These are phyloP conservation scores for Gnathonemus longibarbis DNA, from an alignment of 2,113 vertebrate genomes.

Conservation along the genomic window DNA sequence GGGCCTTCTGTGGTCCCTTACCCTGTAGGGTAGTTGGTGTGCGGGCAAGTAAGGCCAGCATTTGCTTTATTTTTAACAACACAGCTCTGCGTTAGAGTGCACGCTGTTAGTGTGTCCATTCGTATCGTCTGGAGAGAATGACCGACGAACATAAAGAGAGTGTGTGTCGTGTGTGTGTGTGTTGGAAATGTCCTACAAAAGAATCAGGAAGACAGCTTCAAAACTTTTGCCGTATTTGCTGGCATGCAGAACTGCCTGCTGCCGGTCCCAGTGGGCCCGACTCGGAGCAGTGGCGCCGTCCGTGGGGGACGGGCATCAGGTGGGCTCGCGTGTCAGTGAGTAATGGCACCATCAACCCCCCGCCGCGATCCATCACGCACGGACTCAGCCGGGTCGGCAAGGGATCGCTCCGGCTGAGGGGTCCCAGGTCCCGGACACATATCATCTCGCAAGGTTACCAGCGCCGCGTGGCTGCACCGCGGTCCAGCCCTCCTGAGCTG, in stretches of 20 bases:
- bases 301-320: slow-evolving; percentile 75
- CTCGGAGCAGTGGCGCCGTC: slow-evolving; percentile 60
- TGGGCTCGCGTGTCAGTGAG: slow-evolving; percentile 83
- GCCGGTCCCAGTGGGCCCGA: slow-evolving; percentile 62
- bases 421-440: slow-evolving; percentile 78
- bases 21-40: neutral
- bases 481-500: slow-evolving; percentile 62
- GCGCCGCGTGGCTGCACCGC: slow-evolving; percentile 64
- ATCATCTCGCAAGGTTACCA: slow-evolving; percentile 89
- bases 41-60: neutral
- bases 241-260: slow-evolving; percentile 58
- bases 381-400: slow-evolving; percentile 62
- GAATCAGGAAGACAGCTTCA: slow-evolving; percentile 41
- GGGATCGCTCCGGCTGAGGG: slow-evolving; percentile 72
- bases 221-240: slow-evolving; percentile 54
- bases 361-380: slow-evolving; percentile 90
- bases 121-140: neutral
- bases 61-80: neutral
- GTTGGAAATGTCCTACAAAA: slow-evolving; percentile 52
- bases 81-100: slow-evolving; percentile 15
- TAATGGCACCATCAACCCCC: slow-evolving; percentile 94
- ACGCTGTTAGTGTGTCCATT: slow-evolving; percentile 35
- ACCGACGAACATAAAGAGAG: slow-evolving; percentile 8
- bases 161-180: neutral
- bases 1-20: too few species aligned